These are phyloP conservation scores for Melanotaenia boesemani DNA, from an alignment of 2,797 vertebrate species.

Conservation along the genomic window DNA sequence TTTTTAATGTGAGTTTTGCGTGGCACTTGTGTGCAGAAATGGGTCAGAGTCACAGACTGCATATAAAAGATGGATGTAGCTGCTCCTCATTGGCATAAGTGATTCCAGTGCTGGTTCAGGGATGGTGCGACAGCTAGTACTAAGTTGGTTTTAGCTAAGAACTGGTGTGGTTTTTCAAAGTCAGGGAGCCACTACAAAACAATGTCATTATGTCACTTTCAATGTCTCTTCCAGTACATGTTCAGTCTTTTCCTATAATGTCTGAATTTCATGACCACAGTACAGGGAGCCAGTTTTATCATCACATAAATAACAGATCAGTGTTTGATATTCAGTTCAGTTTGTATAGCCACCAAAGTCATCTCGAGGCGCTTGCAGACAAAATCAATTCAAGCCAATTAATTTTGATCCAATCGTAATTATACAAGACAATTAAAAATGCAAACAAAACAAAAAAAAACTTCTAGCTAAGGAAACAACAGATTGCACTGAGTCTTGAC, in stretches of 20 bases:
- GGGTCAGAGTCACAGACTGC: constrained; percentile 11
- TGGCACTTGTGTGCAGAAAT: background rate
- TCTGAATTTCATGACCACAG: background rate
- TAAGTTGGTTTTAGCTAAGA: background rate
- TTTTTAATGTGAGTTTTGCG: background rate
- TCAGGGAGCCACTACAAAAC: background rate
- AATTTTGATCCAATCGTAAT: too few species aligned
- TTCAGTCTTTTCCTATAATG: background rate
- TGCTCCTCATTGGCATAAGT: background rate
- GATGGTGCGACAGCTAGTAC: background rate
- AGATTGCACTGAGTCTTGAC: too few species aligned
- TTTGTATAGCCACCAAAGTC: too few species aligned
- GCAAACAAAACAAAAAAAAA: too few species aligned
- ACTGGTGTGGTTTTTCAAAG: background rate
- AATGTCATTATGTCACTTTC: background rate
- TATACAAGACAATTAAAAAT: too few species aligned
- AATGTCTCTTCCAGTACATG: background rate
- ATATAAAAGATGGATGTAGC: constrained; percentile 5
- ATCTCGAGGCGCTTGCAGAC: too few species aligned
- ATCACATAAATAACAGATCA: background rate
- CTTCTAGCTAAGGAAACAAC: too few species aligned
- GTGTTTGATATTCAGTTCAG: too few species aligned
- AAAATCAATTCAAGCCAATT: too few species aligned
- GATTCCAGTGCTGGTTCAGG: background rate
- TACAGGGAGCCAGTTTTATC: background rate